phyloP scores from a whole-genome alignment of 1,140 invertebrate species.

The Lepidurus packardi region DNA sequence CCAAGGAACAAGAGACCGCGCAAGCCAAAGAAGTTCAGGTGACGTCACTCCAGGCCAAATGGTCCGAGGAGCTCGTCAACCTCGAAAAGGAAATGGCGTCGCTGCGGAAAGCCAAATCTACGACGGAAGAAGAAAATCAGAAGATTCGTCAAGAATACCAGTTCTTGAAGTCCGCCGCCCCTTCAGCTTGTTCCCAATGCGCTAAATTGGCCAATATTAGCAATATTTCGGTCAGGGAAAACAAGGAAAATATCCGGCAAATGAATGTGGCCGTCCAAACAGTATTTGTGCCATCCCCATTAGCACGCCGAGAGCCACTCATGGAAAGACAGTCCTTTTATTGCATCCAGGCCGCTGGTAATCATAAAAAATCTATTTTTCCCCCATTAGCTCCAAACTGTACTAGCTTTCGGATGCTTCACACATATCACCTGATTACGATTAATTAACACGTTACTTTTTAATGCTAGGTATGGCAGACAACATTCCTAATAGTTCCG shows the following conservation, averaged over 20 bases:
- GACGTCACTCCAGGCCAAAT: background rate
- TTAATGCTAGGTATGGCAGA: background rate
- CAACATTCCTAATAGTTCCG: background rate
- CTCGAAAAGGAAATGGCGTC: background rate
- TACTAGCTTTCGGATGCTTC: no score
- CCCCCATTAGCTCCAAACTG: background rate
- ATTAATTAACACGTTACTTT: background rate
- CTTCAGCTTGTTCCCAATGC: background rate
- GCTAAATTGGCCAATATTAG: background rate
- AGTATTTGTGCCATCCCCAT: background rate
- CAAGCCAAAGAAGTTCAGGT: conserved; percentile 12
- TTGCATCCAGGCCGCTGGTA: background rate
- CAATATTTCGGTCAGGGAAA: background rate
- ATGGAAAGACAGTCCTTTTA: background rate
- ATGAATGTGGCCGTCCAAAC: conserved; percentile 1
- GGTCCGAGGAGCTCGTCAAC: background rate
- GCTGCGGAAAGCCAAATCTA: background rate
- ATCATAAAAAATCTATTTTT: background rate
- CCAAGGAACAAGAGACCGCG: background rate
- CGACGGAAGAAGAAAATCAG: background rate
- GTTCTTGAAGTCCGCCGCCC: conserved; percentile 11
- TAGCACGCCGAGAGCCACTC: background rate
- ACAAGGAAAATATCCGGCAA: background rate
- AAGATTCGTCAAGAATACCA: background rate
- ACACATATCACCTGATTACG: no score